Evolutionary conservation across 2,888 invertebrate species (phyloP), one percentile per base, ranked within the genome.

Genomic region (Epiblema foenella): DNA sequence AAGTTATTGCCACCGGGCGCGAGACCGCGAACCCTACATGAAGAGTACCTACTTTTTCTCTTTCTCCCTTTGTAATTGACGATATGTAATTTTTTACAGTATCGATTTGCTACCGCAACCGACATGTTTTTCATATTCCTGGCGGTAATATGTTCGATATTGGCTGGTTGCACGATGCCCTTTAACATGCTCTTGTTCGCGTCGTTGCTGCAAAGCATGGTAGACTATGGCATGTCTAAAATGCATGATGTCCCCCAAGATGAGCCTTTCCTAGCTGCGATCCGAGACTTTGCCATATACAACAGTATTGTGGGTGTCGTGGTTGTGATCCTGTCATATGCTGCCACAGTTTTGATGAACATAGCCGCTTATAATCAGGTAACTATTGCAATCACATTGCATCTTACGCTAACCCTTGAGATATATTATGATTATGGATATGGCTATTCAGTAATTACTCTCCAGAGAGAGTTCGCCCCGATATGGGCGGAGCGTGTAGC

Each of bases 341-440:
- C 94, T 7, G 95, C 96, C 0, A 94, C 96, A 0, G 94, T 95
- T 4, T 77, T 95, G 3, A 96, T 97, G 87, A 97, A 96, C 82
- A 95, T 95, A 72, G 94, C 96, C 0, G 96, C 97, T 0, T 95
- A 95, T 81, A 95, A 95, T 78, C 96, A 96, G 91, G 96, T 95
- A 83, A 79, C 24, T 24, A 24, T 24, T 24, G 24, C 24, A 24
- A 3, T 24, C 24, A 24, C 4, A 24, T 73, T 76, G 67, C 56
- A 33, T 33, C 33, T 8, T 33, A 33, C 33, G 33, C 33, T 33
- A 33, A 33, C 33, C 33, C 33, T 33, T 33, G 9, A 33, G 33
- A 33, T 33, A 8, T 7, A 8, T 0, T 33, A 33, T 33, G 5
- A 33, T 5, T 24, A 24, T 24, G 24, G 24, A 24, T 24, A 24